Evolutionary conservation across 2,113 vertebrate genomes (phyloP).

Genomic region (Nicator chloris): DNA sequence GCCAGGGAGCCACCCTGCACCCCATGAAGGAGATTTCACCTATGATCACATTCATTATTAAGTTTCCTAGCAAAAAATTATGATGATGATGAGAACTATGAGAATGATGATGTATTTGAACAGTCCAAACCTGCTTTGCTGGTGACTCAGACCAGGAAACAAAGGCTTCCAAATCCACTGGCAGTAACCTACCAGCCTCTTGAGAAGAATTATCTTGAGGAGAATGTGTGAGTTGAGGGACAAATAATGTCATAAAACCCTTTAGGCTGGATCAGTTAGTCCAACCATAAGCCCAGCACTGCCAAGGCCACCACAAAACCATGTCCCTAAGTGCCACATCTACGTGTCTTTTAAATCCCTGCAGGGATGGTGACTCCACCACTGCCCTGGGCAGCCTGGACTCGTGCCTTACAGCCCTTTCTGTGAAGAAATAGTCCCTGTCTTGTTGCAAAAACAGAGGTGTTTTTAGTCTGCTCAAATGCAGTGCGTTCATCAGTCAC

Average conservation of each 20-base stretch:
- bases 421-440: neutral
- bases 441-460: neutral
- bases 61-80: neutral
- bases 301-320: neutral
- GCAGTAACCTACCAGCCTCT: neutral
- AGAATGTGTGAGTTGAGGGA: neutral
- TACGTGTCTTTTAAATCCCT: neutral
- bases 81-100: neutral
- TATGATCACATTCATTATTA: neutral
- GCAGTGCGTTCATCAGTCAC: neutral
- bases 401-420: neutral
- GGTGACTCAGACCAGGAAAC: neutral
- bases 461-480: neutral
- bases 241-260: neutral
- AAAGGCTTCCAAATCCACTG: neutral
- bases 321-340: neutral
- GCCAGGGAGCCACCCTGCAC: neutral
- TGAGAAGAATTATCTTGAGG: neutral
- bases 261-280: neutral
- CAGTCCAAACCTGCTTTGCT: neutral
- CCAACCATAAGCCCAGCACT: neutral
- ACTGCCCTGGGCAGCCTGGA: neutral
- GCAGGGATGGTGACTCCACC: neutral
- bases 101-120: neutral
- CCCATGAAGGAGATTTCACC: neutral